Percentiles rank a stretch among this genome's conserved stretches.
Conservation (phyloP, 2,888 invertebrate species). For the Papilio protenor region DNA sequence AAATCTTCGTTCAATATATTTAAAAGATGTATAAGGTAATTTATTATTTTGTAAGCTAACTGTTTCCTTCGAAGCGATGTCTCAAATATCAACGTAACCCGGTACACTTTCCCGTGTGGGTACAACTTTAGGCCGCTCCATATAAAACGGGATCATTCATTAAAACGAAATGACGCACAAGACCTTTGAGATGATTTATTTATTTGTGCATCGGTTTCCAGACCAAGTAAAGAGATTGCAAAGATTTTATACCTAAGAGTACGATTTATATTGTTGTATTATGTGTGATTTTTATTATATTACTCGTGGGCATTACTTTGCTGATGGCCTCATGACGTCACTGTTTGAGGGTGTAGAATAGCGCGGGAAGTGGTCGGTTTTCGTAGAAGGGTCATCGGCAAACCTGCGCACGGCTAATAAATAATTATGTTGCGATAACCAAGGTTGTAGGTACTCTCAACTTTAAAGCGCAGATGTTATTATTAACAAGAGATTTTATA, state of each 20-base stretch:
- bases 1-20: too few relatives aligned
- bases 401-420: too few relatives aligned
- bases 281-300: too few relatives aligned
- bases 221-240: conserved; percentile 23
- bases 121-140: conserved; percentile 42
- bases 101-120: conserved; percentile 39
- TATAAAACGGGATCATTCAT: conserved; percentile 51
- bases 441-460: too few relatives aligned
- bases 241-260: background rate
- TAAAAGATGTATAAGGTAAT: background rate
- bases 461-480: too few relatives aligned
- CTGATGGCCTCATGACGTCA: too few relatives aligned
- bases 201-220: conserved; percentile 55
- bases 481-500: too few relatives aligned
- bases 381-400: too few relatives aligned
- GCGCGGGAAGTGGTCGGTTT: too few relatives aligned
- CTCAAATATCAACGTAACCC: conserved; percentile 35
- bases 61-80: conserved; percentile 35
- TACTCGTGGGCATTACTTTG: too few relatives aligned
- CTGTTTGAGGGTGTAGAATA: too few relatives aligned
- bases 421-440: too few relatives aligned
- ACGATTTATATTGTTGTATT: background rate
- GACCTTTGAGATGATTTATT: conserved; percentile 63
- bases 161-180: conserved; percentile 51
- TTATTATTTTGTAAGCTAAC: background rate